Base-by-base conservation (phyloP, 2,797 vertebrate species). In the Ibycter americanus region DNA sequence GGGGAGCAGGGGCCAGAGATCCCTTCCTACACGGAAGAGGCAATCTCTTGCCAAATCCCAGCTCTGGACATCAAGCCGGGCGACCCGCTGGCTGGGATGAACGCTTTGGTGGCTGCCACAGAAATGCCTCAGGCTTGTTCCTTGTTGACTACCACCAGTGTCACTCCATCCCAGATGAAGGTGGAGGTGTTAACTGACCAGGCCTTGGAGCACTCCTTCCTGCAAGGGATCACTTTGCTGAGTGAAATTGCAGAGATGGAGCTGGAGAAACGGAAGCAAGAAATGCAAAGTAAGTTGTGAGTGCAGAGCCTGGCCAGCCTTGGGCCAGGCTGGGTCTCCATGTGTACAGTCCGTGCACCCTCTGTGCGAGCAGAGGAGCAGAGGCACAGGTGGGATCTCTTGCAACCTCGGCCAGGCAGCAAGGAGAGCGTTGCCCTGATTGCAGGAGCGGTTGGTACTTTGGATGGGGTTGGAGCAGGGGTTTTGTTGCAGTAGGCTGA, bases 41-140 rank as follows among this genome's bases (percentile, higher is more conserved):
- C 77, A 12, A 87, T 95, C 65, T 84, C 97, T 31, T 97, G 98
- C 56, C 98, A 95, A 4, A 95, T 90, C 19, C 95, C 96, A 46
- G 47, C 95, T 90, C 89, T 97, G 86, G 96, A 98, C 79, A 96
- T 98, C 74, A 92, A 97, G 34, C 95, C 97, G 0, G 99, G 99
- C 4, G 99, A 99, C 96, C 99, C 99, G 0, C 98, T 99, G 98
- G 99, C 99, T 1, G 99, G 99, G 68, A 99, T 99, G 99, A 98
- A 99, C 0, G 99, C 99, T 31, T 97, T 99, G 95, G 98, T 99
- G 20, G 98, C 99, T 0, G 99, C 99, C 23, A 99, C 99, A 0
- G 99, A 99, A 94, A 98, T 99, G 93, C 99, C 99, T 47, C 98
- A 99, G 91, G 98, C 99, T 49, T 98, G 98, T 72, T 96, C 98